Evolutionary conservation across 2,113 vertebrate genomes (phyloP).

Genomic region (Thymallus thymallus): DNA sequence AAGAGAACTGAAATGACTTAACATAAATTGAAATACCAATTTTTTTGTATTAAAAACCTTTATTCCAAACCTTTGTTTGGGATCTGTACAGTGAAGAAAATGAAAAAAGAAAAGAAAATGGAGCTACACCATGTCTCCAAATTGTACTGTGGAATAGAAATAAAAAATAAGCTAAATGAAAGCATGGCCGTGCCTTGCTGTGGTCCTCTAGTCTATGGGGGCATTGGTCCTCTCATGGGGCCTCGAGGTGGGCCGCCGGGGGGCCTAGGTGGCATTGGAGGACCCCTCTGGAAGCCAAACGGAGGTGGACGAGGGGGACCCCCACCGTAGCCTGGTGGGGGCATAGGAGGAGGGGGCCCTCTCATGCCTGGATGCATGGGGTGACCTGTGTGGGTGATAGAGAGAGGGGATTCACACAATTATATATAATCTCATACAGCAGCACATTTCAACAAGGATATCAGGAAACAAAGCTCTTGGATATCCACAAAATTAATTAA

Average conservation of each 20-base stretch:
- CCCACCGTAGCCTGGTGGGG: constrained; percentile 86
- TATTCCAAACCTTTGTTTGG: constrained; percentile 51
- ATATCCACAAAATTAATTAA: not conserved
- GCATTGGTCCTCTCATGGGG: constrained; percentile 82
- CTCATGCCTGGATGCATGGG: constrained; percentile 91
- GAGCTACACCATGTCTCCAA: constrained; percentile 52
- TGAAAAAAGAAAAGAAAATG: constrained; percentile 25
- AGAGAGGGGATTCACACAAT: not conserved
- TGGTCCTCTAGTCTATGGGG: constrained; percentile 58
- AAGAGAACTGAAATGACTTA: no score
- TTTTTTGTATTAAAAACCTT: constrained; percentile 63
- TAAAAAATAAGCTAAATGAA: not conserved
- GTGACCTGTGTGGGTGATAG: constrained; percentile 68
- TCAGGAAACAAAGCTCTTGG: not conserved
- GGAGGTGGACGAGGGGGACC: constrained; percentile 89
- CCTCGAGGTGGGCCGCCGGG: constrained; percentile 79
- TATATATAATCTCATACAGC: no score
- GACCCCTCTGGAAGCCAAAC: constrained; percentile 89
- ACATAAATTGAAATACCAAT: not conserved
- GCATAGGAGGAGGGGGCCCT: constrained; percentile 91
- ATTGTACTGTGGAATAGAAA: constrained; percentile 32
- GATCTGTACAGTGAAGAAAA: constrained; percentile 62
- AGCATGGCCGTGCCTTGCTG: not conserved
- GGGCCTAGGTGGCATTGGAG: constrained; percentile 85
- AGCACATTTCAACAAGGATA: not conserved